Base-by-base conservation (phyloP, 2,113 vertebrate genomes). In the Pseudois nayaur region DNA sequence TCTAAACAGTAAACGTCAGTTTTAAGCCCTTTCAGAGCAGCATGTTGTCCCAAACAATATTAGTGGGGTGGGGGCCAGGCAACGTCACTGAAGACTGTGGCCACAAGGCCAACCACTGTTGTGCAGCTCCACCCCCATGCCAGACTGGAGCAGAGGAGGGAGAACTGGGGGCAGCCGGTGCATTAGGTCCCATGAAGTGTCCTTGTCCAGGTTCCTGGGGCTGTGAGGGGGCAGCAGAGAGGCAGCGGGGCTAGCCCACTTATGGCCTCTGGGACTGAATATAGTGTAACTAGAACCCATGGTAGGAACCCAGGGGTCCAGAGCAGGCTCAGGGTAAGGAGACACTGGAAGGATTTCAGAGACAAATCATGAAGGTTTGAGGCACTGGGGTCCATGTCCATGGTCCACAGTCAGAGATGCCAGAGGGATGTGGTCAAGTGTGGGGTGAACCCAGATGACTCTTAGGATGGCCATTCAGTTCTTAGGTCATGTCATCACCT, bases 51-150 rank as follows among this genome's bases (percentile, higher is more conserved):
- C 31, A 8, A 48, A 52, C 13, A 40, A 27, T 23, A 74, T 74
- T 74, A 74, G 67, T 40, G n/a, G 50, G 29, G 83, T 9, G 83
- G 33, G 17, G 1, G 6, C 57, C 1, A 21, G n/a, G 67, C 67
- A 15, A 0, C 12, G 10, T 21, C 40, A 8, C 21, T 40, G 33
- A 59, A 50, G 5, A 52, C 17, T 6, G 10, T 48, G 82, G 29
- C 17, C 11, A 1, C 33, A 3, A 31, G 21, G 16, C 40, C 9
- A 55, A 2, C 60, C 12, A 2, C 67, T 25, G 10, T 31, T 2
- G 27, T 23, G 40, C 3, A 79, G 19, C 21, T 21, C 40, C 23
- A 16, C 13, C 59, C 31, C 14, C 11, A 4, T 52, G 16, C 29
- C 81, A 31, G 21, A 23, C 31, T 27, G 17, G 12, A 64, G 87